Evolutionary conservation across 2,113 vertebrate species (phyloP).

Genomic region (Peromyscus californicus): DNA sequence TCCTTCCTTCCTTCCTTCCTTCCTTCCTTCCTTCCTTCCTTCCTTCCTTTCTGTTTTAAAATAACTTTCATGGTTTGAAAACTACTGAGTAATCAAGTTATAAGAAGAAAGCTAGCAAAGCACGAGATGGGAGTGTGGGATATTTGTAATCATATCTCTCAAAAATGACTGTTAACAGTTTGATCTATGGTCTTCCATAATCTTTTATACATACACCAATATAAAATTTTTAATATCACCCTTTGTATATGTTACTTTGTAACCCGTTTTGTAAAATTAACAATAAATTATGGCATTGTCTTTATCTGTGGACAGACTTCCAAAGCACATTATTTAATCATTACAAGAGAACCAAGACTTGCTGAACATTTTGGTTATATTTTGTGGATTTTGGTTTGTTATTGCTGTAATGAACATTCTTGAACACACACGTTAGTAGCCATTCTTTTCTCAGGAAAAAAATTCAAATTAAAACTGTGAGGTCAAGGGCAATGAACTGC

Average conservation of each 20-base stretch:
- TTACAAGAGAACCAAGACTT: neutral
- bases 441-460: slow-evolving; percentile 24
- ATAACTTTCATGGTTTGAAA: slow-evolving; percentile 24
- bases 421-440: neutral
- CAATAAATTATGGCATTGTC: neutral
- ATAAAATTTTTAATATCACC: neutral
- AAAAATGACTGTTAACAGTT: neutral
- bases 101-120: slow-evolving; percentile 12
- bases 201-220: neutral
- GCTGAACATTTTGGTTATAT: neutral
- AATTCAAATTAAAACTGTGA: neutral
- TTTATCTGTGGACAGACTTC: neutral
- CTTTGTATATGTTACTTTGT: neutral
- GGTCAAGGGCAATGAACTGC: neutral
- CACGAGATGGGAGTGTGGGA: neutral
- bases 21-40: neutral
- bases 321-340: neutral
- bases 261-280: slow-evolving; percentile 23
- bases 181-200: neutral
- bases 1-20: neutral
- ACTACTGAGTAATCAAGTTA: neutral
- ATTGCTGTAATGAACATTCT: neutral
- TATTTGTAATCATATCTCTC: neutral
- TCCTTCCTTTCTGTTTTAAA: neutral
- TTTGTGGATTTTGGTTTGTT: neutral